Conservation (phyloP, 1,140 invertebrate genomes). For the Cherax quadricarinatus region DNA sequence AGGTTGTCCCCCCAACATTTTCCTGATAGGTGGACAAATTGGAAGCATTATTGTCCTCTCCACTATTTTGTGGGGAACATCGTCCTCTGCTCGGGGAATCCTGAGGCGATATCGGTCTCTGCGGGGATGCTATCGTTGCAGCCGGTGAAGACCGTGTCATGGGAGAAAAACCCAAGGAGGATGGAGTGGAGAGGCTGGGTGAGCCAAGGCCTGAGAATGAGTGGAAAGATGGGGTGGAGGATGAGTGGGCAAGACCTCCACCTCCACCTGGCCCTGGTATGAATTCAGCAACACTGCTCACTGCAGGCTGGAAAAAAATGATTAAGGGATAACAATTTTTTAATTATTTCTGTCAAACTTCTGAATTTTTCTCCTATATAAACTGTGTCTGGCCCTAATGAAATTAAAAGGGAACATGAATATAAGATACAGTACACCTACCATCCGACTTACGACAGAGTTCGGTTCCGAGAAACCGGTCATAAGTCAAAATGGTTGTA, state of each 20-base stretch:
- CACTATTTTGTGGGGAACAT: conserved; percentile 30
- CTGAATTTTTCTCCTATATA: no score
- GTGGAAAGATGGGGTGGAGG: conserved; percentile 73
- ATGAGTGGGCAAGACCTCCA: conserved; percentile 68
- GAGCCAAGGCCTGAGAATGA: conserved; percentile 66
- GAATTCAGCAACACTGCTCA: conserved; percentile 57
- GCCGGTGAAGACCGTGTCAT: conserved; percentile 58
- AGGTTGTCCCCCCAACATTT: conserved; percentile 95
- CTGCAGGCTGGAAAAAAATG: conserved; percentile 53
- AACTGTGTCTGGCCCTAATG: no score
- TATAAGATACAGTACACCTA: no score
- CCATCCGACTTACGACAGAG: no score
- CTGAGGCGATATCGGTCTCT: conserved; percentile 62
- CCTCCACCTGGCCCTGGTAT: conserved; percentile 35
- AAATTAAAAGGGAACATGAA: no score
- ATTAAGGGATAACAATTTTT: background rate
- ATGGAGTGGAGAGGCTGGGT: conserved; percentile 47
- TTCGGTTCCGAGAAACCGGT: no score
- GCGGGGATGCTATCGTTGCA: conserved; percentile 51
- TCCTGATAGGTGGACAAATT: conserved; percentile 70
- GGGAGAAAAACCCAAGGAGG: conserved; percentile 59
- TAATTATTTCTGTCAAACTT: no score
- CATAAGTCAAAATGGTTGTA: no score
- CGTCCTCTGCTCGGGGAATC: conserved; percentile 61
- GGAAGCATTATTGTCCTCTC: conserved; percentile 48